Conservation (phyloP, 2,888 invertebrate species). For the Drosophila anomalata region DNA sequence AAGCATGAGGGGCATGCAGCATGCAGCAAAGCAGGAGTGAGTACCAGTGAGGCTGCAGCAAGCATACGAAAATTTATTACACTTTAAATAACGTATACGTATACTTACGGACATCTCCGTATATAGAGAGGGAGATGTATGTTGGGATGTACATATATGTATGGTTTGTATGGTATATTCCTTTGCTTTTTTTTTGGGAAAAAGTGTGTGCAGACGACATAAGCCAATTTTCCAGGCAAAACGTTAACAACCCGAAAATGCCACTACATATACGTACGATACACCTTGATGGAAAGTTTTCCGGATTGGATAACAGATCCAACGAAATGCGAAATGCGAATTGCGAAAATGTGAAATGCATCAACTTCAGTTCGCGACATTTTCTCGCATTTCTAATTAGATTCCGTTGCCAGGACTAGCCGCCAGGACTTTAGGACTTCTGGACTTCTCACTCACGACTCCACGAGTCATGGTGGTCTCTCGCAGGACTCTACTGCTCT, state of each 20-base stretch:
- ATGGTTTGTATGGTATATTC: background rate
- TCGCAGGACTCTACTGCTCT: too few species aligned
- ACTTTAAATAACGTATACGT: conserved; percentile 65
- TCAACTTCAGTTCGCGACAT: conserved; percentile 41
- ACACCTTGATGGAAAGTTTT: conserved; percentile 37
- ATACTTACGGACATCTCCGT: conserved; percentile 25
- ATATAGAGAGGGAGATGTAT: conserved; percentile 1
- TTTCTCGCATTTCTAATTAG: conserved; percentile 45
- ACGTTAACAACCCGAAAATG: conserved; percentile 45
- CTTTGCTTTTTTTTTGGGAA: background rate
- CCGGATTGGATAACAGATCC: conserved; percentile 8
- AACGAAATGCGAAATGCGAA: conserved; percentile 28
- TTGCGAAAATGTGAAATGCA: conserved; percentile 27
- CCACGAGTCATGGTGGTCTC: too few species aligned
- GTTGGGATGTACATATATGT: background rate
- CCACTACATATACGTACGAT: conserved; percentile 1
- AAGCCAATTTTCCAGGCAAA: conserved; percentile 46
- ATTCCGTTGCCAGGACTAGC: conserved; percentile 4
- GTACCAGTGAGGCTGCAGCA: conserved; percentile 8
- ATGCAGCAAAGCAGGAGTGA: background rate
- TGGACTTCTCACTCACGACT: too few species aligned
- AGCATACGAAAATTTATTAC: conserved; percentile 61
- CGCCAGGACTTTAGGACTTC: background rate
- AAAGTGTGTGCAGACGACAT: conserved; percentile 32
- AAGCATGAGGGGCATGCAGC: too few species aligned